Evolutionary conservation across 2,113 vertebrate genomes (phyloP).

Genomic region (Tenebrosternarchus preto): DNA sequence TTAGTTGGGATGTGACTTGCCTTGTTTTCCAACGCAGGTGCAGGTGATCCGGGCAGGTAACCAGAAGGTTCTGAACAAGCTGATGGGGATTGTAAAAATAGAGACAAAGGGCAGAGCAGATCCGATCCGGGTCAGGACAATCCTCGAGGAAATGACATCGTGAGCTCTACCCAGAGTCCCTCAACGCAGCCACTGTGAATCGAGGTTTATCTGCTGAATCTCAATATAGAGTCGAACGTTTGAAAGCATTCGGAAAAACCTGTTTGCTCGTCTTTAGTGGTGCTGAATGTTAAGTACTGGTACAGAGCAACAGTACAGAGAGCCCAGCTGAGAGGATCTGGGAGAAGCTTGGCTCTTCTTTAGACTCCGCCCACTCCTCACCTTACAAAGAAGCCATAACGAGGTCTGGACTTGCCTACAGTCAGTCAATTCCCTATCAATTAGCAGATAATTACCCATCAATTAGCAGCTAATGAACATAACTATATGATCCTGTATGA

Average conservation of each 20-base stretch:
- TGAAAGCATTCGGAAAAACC: neutral
- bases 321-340: too few relatives aligned
- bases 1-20: neutral
- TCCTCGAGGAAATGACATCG: conserved; percentile 80
- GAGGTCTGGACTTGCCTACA: neutral
- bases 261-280: too few relatives aligned
- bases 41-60: conserved; percentile 81
- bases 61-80: conserved; percentile 86
- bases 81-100: conserved; percentile 88
- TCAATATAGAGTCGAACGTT: too few relatives aligned
- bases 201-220: neutral
- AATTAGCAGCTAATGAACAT: neutral
- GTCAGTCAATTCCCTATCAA: neutral
- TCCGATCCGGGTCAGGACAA: conserved; percentile 77
- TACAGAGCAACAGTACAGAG: too few relatives aligned
- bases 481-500: neutral
- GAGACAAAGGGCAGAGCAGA: conserved; percentile 81
- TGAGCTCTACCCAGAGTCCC: conserved; percentile 44
- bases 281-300: too few relatives aligned
- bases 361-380: too few relatives aligned
- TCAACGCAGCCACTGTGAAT: neutral
- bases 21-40: conserved; percentile 72
- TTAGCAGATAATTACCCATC: neutral
- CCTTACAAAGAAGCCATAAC: neutral
- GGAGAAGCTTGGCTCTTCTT: too few relatives aligned